phyloP scores from a whole-genome alignment of 1,140 invertebrate genomes.

The Galendromus occidentalis region DNA sequence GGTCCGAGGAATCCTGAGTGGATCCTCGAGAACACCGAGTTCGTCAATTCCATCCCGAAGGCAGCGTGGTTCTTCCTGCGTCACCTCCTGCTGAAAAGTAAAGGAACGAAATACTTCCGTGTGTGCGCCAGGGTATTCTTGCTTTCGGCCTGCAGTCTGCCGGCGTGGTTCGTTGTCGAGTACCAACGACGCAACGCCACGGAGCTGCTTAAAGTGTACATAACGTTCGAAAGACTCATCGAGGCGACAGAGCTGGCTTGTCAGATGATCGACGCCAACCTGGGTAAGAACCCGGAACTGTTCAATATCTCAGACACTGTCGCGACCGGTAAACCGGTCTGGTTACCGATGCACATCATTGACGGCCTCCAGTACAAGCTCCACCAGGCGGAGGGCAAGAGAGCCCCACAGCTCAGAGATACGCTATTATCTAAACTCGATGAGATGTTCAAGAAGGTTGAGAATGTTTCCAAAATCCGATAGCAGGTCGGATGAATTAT shows the following conservation, averaged over 20 bases:
- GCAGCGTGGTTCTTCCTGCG: neutral
- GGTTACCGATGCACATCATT: neutral
- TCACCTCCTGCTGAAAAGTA: neutral
- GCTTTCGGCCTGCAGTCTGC: neutral
- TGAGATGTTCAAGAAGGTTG: neutral
- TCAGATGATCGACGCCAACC: neutral
- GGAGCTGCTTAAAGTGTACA: neutral
- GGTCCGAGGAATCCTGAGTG: neutral
- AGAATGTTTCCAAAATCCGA: neutral
- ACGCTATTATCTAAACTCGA: neutral
- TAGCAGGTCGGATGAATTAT: neutral
- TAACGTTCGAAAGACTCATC: neutral
- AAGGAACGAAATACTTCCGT: neutral
- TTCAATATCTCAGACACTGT: neutral
- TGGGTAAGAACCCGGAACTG: neutral
- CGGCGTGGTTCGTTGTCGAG: neutral
- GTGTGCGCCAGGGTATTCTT: neutral
- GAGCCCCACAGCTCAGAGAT: neutral
- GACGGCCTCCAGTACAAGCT: neutral
- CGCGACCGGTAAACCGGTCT: neutral
- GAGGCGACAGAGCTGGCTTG: neutral
- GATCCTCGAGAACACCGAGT: slow-evolving; percentile 4
- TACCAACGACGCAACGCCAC: neutral
- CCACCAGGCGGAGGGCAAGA: neutral
- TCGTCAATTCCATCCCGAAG: neutral